Conservation (phyloP, 1,140 invertebrate genomes). For the Papilio aristodemus region DNA sequence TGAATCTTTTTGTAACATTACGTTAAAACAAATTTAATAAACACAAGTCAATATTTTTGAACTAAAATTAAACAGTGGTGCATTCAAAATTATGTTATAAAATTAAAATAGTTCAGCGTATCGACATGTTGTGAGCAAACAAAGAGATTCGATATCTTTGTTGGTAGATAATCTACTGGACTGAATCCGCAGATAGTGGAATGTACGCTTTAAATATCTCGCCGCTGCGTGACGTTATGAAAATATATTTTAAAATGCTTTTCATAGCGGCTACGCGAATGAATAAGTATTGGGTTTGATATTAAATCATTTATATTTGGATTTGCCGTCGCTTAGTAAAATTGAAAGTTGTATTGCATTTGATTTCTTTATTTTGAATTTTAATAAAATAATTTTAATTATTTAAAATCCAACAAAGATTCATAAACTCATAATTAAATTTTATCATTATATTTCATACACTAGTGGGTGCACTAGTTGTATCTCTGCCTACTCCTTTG, state of each 20-base stretch:
- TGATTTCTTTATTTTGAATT: too few species aligned
- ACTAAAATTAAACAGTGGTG: background rate
- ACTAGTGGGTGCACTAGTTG: too few species aligned
- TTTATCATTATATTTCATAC: too few species aligned
- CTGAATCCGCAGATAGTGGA: slow-evolving; percentile 20
- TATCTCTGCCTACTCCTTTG: too few species aligned
- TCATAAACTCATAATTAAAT: too few species aligned
- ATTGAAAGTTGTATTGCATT: too few species aligned
- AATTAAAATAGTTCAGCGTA: background rate
- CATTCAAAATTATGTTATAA: background rate
- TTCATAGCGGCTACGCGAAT: background rate
- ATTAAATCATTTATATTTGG: background rate
- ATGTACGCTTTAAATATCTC: slow-evolving; percentile 24
- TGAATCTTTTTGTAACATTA: too few species aligned
- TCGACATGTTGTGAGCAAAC: background rate
- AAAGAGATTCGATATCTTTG: slow-evolving; percentile 17
- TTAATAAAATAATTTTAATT: too few species aligned
- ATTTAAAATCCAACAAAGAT: too few species aligned
- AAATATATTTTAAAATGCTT: slow-evolving; percentile 29
- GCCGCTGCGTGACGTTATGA: slow-evolving; percentile 10
- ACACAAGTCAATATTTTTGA: background rate
- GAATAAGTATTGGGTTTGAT: background rate
- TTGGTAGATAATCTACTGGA: slow-evolving; percentile 14
- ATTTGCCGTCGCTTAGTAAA: too few species aligned
- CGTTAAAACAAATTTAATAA: too few species aligned